Evolutionary conservation across 2,888 invertebrate species (phyloP).

Genomic region (Panzeria rudis): DNA sequence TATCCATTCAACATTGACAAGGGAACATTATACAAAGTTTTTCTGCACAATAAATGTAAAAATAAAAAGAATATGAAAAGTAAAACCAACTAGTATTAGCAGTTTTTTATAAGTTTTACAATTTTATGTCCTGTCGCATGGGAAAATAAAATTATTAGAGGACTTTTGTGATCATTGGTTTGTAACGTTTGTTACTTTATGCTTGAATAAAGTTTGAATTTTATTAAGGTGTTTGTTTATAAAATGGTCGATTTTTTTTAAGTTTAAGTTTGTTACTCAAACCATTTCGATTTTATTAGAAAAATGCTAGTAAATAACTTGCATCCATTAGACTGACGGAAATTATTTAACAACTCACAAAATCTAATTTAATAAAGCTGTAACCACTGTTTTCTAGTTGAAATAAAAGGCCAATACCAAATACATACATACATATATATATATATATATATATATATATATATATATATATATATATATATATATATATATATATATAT

Average conservation of each 20-base stretch:
- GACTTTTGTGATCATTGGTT: background rate
- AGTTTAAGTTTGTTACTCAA: background rate
- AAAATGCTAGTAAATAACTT: too few relatives aligned
- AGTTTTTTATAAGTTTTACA: slow-evolving; percentile 33
- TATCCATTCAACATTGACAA: background rate
- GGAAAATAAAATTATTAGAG: slow-evolving; percentile 8
- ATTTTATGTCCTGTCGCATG: slow-evolving; percentile 12
- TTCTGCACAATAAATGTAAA: slow-evolving; percentile 3
- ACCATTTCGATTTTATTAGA: too few relatives aligned
- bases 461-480: too few relatives aligned
- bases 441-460: too few relatives aligned
- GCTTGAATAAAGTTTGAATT: background rate
- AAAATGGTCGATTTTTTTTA: background rate
- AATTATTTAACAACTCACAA: too few relatives aligned
- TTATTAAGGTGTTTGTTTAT: too few relatives aligned
- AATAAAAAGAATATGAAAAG: background rate
- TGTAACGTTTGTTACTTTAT: background rate
- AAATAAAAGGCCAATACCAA: too few relatives aligned
- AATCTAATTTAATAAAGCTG: too few relatives aligned
- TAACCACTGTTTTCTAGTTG: too few relatives aligned
- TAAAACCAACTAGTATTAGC: background rate
- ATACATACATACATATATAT: too few relatives aligned
- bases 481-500: too few relatives aligned
- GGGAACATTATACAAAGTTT: background rate
- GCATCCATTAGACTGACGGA: too few relatives aligned